These are phyloP conservation scores for Chromoteleia sp. DNA, from an alignment of 2,888 invertebrate genomes.

Conservation along the genomic window DNA sequence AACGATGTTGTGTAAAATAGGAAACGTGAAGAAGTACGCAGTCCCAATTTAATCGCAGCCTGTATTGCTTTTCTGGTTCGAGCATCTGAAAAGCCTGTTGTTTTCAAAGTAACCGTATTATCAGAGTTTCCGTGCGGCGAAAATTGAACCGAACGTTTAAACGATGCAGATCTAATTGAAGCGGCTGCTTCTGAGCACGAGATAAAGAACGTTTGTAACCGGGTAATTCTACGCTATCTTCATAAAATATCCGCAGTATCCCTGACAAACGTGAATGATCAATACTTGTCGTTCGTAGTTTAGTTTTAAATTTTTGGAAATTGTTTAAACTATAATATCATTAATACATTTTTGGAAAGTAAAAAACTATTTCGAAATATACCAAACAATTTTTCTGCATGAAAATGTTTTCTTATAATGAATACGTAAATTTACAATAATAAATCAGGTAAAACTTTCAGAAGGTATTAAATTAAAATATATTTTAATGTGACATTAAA, in stretches of 20 bases:
- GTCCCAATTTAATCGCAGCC: slow-evolving; percentile 40
- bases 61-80: slow-evolving; percentile 45
- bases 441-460: too few species aligned
- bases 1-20: slow-evolving; percentile 38
- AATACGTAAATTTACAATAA: too few species aligned
- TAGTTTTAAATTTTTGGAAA: too few species aligned
- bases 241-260: neutral
- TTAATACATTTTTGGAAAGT: too few species aligned
- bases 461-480: too few species aligned
- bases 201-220: slow-evolving; percentile 31
- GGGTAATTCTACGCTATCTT: slow-evolving; percentile 9
- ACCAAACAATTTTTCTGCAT: too few species aligned
- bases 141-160: slow-evolving; percentile 58
- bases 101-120: slow-evolving; percentile 60
- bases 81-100: slow-evolving; percentile 52
- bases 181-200: slow-evolving; percentile 31
- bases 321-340: too few species aligned
- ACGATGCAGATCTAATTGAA: slow-evolving; percentile 64
- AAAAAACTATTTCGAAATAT: too few species aligned
- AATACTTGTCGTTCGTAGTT: neutral
- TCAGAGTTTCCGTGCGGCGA: slow-evolving; percentile 48
- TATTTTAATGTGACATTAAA: too few species aligned
- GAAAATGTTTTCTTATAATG: too few species aligned
- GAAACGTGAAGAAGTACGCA: slow-evolving; percentile 43
- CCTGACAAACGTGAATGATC: neutral